These are phyloP conservation scores for Ascaphus truei DNA, from an alignment of 2,113 vertebrate species.

Conservation along the genomic window DNA sequence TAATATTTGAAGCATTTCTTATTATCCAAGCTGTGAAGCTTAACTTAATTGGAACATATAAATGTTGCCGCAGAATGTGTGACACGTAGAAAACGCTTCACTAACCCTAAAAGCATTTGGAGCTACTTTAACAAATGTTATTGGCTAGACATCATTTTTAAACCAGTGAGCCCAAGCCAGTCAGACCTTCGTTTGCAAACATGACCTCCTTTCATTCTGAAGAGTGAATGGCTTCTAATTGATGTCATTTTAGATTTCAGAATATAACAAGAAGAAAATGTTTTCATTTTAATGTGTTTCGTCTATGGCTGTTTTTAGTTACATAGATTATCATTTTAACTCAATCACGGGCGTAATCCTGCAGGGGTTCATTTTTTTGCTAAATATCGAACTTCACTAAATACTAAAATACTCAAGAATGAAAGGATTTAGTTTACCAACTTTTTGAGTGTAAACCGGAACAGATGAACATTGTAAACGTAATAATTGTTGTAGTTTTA, in stretches of 20 bases:
- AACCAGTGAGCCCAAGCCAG: neutral
- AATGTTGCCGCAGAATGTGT: neutral
- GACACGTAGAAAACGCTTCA: neutral
- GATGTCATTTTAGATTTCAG: neutral
- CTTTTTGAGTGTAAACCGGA: too few relatives aligned
- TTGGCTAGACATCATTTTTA: constrained; percentile 12
- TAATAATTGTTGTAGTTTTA: too few relatives aligned
- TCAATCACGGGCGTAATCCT: too few relatives aligned
- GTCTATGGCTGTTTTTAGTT: neutral
- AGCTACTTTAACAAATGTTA: neutral
- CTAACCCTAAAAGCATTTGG: neutral
- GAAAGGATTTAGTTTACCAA: too few relatives aligned
- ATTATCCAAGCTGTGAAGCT: neutral
- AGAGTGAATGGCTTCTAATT: constrained; percentile 6
- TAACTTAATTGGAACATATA: neutral
- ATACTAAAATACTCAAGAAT: too few relatives aligned
- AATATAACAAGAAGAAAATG: constrained; percentile 1
- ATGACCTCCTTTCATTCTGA: constrained; percentile 12
- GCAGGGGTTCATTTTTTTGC: neutral
- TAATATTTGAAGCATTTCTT: neutral
- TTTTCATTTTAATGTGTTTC: neutral
- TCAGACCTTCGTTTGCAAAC: constrained; percentile 5
- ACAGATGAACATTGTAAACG: too few relatives aligned
- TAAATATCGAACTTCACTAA: too few relatives aligned
- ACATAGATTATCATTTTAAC: neutral